Conservation (phyloP, 2,888 invertebrate species). For the Aricia artaxerxes region DNA sequence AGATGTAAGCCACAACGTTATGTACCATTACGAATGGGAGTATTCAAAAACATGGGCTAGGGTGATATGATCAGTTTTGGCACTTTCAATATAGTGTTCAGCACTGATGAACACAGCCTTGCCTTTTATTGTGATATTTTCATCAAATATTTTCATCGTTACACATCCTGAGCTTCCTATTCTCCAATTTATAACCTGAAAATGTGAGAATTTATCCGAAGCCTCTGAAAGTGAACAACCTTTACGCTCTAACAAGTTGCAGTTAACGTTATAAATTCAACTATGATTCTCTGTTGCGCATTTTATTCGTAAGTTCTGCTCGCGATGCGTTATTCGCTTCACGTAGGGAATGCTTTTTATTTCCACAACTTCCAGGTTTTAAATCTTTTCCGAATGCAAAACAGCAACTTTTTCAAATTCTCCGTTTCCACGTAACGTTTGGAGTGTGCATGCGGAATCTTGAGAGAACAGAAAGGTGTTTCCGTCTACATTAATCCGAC, state of each 20-base stretch:
- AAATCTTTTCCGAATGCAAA: neutral
- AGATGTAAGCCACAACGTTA: no score
- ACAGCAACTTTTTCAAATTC: constrained; percentile 12
- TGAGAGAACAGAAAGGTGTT: neutral
- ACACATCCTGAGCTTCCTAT: no score
- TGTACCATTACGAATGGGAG: no score
- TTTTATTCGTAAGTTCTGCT: constrained; percentile 10
- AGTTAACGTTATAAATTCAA: constrained; percentile 5
- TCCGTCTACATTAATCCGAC: no score
- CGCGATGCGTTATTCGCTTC: constrained; percentile 19
- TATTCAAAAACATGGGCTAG: no score
- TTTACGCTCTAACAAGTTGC: constrained; percentile 5
- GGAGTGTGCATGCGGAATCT: neutral
- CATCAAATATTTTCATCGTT: no score
- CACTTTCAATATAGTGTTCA: no score
- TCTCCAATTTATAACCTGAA: neutral
- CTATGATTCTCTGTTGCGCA: constrained; percentile 16
- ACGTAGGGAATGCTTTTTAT: constrained; percentile 19
- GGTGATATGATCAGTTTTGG: no score
- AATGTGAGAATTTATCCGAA: neutral
- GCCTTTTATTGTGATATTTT: no score
- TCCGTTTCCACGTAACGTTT: neutral
- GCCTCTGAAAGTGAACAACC: neutral
- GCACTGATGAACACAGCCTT: no score
- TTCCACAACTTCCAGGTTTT: neutral